Conservation (phyloP, 2,113 vertebrate species). For the Oreochromis spilurus region DNA sequence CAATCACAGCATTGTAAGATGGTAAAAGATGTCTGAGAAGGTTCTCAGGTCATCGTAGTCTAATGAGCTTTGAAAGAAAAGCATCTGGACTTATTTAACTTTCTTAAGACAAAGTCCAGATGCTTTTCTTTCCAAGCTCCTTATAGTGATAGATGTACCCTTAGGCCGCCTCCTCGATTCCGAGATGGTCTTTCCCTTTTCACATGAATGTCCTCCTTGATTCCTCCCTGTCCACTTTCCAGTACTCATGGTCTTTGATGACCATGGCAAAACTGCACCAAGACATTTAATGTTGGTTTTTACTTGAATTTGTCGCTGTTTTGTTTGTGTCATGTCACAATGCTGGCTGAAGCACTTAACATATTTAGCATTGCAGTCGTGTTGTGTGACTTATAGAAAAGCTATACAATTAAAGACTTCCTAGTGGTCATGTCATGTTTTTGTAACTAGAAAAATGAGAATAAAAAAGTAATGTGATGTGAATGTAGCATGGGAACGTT, state of each 20-base stretch:
- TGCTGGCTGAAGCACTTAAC: background rate
- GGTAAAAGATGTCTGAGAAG: background rate
- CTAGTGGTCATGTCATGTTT: background rate
- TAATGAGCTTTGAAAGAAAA: background rate
- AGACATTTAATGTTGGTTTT: background rate
- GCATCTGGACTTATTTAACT: background rate
- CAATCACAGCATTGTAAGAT: background rate
- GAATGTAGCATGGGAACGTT: accelerated
- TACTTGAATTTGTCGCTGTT: accelerated
- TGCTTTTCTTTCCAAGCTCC: background rate
- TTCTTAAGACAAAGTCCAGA: background rate
- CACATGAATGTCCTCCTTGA: background rate
- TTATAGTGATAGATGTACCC: background rate
- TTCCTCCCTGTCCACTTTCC: background rate
- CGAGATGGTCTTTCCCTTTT: background rate
- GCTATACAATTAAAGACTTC: background rate
- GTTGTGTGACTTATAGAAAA: background rate
- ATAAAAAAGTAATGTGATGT: background rate
- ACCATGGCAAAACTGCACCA: background rate
- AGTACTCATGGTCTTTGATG: background rate
- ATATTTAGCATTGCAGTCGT: background rate
- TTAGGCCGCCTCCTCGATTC: background rate
- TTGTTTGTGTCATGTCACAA: background rate
- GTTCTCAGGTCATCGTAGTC: background rate
- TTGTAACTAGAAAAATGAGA: background rate